Evolutionary conservation across 2,113 vertebrate genomes (phyloP).

Genomic region (Phyllostomus hastatus): DNA sequence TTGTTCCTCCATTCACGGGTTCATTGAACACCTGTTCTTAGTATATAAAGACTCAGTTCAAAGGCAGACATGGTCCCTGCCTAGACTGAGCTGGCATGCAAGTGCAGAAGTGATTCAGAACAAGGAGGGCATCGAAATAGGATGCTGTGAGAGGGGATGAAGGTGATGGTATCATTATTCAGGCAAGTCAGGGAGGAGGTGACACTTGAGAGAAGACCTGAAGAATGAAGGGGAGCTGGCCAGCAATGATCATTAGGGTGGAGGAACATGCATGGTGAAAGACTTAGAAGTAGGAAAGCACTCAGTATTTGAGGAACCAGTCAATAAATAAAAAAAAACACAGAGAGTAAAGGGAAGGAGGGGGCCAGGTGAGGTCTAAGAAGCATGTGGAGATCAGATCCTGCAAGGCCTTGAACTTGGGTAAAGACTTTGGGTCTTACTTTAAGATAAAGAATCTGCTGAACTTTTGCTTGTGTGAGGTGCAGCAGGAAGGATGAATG

Average conservation of each 20-base stretch:
- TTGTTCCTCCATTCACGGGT: background rate
- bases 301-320: background rate
- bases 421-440: background rate
- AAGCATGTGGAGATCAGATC: background rate
- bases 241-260: too few species aligned
- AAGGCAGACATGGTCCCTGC: background rate
- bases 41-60: background rate
- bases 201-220: background rate
- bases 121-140: accelerated
- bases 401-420: background rate
- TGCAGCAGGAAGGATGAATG: background rate
- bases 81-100: background rate
- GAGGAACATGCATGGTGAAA: background rate
- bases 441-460: background rate
- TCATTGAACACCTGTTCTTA: background rate
- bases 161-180: background rate
- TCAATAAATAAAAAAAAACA: background rate
- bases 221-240: background rate
- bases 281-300: background rate
- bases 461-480: background rate
- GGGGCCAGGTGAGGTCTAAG: background rate
- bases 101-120: background rate
- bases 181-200: background rate
- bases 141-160: too few species aligned
- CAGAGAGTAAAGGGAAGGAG: background rate